phyloP scores from a whole-genome alignment of 2,888 invertebrate species.

The Lasioglossum oenotherae region DNA sequence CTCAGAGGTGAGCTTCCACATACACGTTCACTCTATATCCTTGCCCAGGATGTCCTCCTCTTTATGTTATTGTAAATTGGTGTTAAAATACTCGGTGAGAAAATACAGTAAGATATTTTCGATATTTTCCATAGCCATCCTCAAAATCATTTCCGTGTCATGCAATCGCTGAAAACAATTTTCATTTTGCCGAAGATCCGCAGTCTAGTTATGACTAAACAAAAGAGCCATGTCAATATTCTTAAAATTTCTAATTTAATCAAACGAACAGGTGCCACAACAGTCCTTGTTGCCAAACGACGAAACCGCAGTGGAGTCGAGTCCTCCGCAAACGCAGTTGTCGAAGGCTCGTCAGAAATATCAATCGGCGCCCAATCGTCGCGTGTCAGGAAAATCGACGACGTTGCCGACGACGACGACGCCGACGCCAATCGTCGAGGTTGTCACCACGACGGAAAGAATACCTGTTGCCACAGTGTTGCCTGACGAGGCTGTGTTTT shows the following conservation, averaged over 20 bases:
- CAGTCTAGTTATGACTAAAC: too few species aligned
- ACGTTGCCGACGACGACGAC: conserved; percentile 55
- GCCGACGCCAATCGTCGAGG: conserved; percentile 39
- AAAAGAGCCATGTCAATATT: too few species aligned
- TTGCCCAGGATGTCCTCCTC: not conserved
- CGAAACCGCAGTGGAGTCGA: conserved; percentile 73
- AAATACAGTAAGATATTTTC: too few species aligned
- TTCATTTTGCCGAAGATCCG: too few species aligned
- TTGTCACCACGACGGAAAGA: conserved; percentile 59
- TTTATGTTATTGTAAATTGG: too few species aligned
- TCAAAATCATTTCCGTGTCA: too few species aligned
- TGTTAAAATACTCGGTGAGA: too few species aligned
- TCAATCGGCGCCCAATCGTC: conserved; percentile 72
- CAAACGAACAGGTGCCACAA: conserved; percentile 28
- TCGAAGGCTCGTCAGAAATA: conserved; percentile 78
- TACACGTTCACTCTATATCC: not conserved
- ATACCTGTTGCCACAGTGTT: conserved; percentile 59
- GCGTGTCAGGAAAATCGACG: conserved; percentile 55
- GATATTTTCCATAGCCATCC: too few species aligned
- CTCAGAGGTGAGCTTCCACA: conserved; percentile 58
- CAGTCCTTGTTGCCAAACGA: conserved; percentile 59
- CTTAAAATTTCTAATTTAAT: too few species aligned
- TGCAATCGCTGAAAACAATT: too few species aligned
- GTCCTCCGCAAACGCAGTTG: conserved; percentile 66
- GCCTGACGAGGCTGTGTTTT: conserved; percentile 69